A percentile compares a stretch with the other conserved stretches of the same genome.
Evolutionary conservation across 2,797 vertebrate species (phyloP).

Genomic region (Petrocephalus schoutedeni): DNA sequence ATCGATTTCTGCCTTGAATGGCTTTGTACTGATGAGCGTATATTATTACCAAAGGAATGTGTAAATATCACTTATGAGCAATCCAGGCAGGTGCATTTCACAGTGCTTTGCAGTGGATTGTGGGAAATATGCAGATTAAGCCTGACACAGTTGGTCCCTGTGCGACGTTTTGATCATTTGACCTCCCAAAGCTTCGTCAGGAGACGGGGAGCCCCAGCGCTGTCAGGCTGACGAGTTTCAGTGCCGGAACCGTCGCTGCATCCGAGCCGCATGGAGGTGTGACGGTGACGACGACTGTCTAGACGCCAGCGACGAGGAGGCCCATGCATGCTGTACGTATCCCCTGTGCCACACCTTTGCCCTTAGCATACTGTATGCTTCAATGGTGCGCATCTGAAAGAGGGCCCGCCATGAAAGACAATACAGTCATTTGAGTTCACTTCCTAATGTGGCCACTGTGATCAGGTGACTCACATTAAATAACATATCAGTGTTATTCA

Average conservation of each 20-base stretch:
- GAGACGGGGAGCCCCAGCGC: slow-evolving; percentile 56
- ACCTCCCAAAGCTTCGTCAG: slow-evolving; percentile 42
- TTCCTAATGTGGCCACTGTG: background rate
- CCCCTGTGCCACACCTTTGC: background rate
- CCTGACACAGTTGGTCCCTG: background rate
- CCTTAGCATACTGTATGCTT: background rate
- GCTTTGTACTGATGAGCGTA: background rate
- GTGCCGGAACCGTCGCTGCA: slow-evolving; percentile 84
- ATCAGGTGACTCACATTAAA: background rate
- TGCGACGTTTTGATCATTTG: background rate
- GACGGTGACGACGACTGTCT: slow-evolving; percentile 95
- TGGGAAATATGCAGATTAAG: background rate
- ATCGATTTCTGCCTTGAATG: background rate
- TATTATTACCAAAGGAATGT: background rate
- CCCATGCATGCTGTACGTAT: slow-evolving; percentile 79
- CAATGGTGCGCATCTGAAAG: background rate
- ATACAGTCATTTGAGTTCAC: background rate
- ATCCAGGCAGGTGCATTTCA: background rate
- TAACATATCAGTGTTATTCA: background rate
- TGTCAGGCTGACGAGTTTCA: slow-evolving; percentile 87
- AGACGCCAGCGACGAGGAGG: slow-evolving; percentile 87
- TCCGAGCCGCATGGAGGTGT: slow-evolving; percentile 83
- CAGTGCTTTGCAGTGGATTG: background rate
- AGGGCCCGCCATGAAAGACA: background rate
- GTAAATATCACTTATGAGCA: background rate